Evolutionary conservation across 2,888 invertebrate species (phyloP).

Genomic region (Phrixothrix hirtus): DNA sequence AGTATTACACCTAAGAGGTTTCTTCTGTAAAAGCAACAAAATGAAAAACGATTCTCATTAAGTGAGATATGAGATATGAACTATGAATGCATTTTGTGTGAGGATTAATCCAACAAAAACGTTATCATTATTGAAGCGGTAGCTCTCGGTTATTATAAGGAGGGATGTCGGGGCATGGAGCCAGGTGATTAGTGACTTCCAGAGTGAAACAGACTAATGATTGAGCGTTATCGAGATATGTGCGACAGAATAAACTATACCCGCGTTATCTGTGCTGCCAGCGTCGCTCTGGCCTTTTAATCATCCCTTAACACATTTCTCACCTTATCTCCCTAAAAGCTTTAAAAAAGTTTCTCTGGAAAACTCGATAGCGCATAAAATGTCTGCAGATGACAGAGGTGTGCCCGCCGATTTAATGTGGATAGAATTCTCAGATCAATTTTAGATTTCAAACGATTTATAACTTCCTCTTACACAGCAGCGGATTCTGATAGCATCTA

Average conservation of each 20-base stretch:
- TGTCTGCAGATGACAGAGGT: conserved; percentile 51
- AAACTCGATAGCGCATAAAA: conserved; percentile 40
- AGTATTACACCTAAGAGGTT: conserved; percentile 28
- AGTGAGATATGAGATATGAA: conserved; percentile 54
- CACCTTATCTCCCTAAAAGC: conserved; percentile 41
- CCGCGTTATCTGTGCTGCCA: conserved; percentile 51
- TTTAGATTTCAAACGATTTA: conserved; percentile 58
- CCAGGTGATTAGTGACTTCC: conserved; percentile 52
- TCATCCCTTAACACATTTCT: conserved; percentile 56
- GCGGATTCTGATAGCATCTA: conserved; percentile 52
- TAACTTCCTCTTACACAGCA: conserved; percentile 55
- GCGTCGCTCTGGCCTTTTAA: conserved; percentile 54
- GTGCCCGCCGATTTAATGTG: conserved; percentile 53
- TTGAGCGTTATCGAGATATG: conserved; percentile 53
- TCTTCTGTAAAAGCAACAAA: conserved; percentile 39
- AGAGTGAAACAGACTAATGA: conserved; percentile 48
- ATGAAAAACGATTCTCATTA: conserved; percentile 55
- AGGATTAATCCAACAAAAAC: conserved; percentile 54
- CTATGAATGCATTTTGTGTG: conserved; percentile 56
- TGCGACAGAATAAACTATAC: conserved; percentile 49
- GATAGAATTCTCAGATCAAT: conserved; percentile 56
- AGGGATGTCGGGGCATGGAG: conserved; percentile 38
- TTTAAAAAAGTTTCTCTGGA: conserved; percentile 39
- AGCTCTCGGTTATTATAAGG: conserved; percentile 40
- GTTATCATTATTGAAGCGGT: conserved; percentile 47